Evolutionary conservation across 2,888 invertebrate genomes (phyloP).

Genomic region (Neocrepidodera transversa): DNA sequence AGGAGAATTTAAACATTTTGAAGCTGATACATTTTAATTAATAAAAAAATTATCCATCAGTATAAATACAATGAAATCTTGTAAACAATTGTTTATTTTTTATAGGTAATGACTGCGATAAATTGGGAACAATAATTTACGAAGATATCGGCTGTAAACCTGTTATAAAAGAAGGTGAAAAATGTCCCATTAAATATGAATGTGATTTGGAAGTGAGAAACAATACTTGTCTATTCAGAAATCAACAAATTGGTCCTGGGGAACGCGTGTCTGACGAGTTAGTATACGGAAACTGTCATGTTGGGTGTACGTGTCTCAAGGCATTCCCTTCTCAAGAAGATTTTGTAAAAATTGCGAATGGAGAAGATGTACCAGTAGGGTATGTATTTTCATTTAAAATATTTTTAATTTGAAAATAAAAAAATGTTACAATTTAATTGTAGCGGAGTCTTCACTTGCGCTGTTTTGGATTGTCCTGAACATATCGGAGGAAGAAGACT

Average conservation of each 20-base stretch:
- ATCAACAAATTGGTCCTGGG: slow-evolving; percentile 1
- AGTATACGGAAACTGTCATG: slow-evolving; percentile 36
- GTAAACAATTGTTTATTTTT: too few species aligned
- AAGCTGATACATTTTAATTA: too few species aligned
- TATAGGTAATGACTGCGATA: too few species aligned
- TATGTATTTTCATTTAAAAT: too few species aligned
- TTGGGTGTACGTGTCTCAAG: slow-evolving; percentile 42
- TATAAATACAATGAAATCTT: too few species aligned
- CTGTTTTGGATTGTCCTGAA: slow-evolving; percentile 43
- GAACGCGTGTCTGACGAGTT: slow-evolving; percentile 34
- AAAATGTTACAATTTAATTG: too few species aligned
- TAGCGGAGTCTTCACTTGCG: slow-evolving; percentile 38
- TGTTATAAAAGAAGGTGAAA: slow-evolving; percentile 26
- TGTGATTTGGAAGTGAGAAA: slow-evolving; percentile 35
- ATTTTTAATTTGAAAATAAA: too few species aligned
- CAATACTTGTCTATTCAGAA: slow-evolving; percentile 30
- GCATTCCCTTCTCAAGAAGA: too few species aligned
- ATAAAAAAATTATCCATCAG: too few species aligned
- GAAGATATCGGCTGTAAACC: slow-evolving; percentile 46
- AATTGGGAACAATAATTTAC: slow-evolving; percentile 41
- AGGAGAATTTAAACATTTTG: too few species aligned
- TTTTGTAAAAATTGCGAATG: too few species aligned
- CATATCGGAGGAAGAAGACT: slow-evolving; percentile 28
- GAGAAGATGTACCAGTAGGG: too few species aligned
- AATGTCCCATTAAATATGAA: slow-evolving; percentile 41